These are phyloP conservation scores for Trichonephila inaurata DNA, from an alignment of 1,140 invertebrate species.

Conservation along the genomic window DNA sequence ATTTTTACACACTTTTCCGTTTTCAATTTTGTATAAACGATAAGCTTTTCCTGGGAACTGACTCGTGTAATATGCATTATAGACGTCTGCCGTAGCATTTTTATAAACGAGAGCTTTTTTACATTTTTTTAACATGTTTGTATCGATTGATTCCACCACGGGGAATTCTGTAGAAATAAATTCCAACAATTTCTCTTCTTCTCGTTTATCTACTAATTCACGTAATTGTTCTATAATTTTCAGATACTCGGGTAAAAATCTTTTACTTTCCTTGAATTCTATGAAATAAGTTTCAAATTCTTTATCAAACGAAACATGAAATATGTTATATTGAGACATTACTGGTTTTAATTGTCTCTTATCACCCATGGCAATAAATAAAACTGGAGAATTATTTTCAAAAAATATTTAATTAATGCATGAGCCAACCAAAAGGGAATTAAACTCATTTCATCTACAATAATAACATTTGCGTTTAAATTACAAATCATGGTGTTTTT, in stretches of 20 bases:
- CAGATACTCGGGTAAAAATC: neutral
- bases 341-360: conserved; percentile 23
- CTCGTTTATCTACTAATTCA: neutral
- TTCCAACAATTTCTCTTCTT: neutral
- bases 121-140: neutral
- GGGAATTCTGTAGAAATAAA: neutral
- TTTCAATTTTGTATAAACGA: neutral
- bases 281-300: neutral
- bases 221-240: neutral
- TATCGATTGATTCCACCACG: neutral
- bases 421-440: neutral
- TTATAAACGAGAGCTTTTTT: neutral
- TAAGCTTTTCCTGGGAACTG: neutral
- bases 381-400: neutral
- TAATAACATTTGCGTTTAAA: neutral
- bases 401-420: conserved; percentile 30
- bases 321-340: conserved; percentile 18
- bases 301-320: neutral
- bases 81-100: neutral
- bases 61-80: conserved; percentile 19
- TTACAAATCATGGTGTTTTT: neutral
- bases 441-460: conserved; percentile 56
- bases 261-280: neutral
- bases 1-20: neutral
- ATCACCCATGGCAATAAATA: conserved; percentile 57